Percentiles rank a stretch among this genome's conserved stretches.
Conservation (phyloP, 2,113 vertebrate genomes). For the Hylia prasina region DNA sequence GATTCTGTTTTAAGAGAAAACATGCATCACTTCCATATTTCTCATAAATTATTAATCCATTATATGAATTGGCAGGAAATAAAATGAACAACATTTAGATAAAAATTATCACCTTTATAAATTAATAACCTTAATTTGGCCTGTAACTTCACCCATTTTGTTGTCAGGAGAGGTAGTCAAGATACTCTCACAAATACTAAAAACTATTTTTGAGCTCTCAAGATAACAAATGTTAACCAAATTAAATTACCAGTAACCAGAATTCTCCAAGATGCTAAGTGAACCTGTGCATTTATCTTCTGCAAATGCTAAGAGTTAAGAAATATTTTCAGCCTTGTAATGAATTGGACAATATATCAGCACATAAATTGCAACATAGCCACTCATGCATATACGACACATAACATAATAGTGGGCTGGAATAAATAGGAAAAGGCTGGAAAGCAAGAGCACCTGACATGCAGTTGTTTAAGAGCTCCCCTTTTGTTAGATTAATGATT, state of each 20-base stretch:
- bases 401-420: neutral
- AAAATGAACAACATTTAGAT: neutral
- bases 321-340: neutral
- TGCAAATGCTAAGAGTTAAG: neutral
- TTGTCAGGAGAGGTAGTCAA: neutral
- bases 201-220: neutral
- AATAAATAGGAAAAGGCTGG: neutral
- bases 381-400: too few species aligned
- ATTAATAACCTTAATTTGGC: neutral
- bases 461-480: neutral
- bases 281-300: neutral
- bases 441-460: accelerated
- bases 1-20: neutral
- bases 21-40: neutral
- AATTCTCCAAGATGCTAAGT: neutral
- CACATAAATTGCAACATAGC: accelerated
- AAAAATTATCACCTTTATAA: neutral
- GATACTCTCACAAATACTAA: neutral
- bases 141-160: neutral
- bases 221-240: neutral
- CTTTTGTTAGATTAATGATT: neutral
- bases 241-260: neutral
- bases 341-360: neutral
- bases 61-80: neutral
- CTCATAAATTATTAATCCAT: neutral